A percentile compares a stretch with the other conserved stretches of the same genome.
Evolutionary conservation across 1,140 invertebrate genomes (phyloP).

Genomic region (Drosophila gunungcola): DNA sequence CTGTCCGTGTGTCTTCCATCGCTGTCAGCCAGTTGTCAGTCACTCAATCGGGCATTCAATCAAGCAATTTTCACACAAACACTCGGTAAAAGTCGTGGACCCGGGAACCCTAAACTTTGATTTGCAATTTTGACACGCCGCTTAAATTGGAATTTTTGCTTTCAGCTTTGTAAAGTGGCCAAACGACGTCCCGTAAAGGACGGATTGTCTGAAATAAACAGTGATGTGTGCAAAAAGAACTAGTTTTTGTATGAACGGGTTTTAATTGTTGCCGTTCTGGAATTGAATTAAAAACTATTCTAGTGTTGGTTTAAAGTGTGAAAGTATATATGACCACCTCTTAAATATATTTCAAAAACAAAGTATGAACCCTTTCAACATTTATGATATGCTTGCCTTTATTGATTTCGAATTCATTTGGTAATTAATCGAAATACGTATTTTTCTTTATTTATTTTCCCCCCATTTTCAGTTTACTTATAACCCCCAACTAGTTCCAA

Average conservation of each 20-base stretch:
- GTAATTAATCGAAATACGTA: too few relatives aligned
- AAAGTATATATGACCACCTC: too few relatives aligned
- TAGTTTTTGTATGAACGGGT: not conserved
- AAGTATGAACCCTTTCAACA: too few relatives aligned
- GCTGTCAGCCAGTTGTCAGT: conserved; percentile 46
- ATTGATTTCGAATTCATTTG: too few relatives aligned
- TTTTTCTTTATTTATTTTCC: too few relatives aligned
- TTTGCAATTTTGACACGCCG: conserved; percentile 75
- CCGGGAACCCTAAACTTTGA: conserved; percentile 67
- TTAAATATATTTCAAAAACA: too few relatives aligned
- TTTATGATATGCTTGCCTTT: too few relatives aligned
- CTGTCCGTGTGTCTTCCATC: conserved; percentile 4
- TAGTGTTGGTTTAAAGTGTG: too few relatives aligned
- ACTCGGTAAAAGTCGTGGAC: conserved; percentile 36
- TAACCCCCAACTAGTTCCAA: conserved; percentile 7
- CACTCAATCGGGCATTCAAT: conserved; percentile 77
- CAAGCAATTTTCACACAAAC: conserved; percentile 66
- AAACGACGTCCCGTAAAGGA: conserved; percentile 13
- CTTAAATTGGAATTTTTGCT: conserved; percentile 74
- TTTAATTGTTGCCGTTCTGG: too few relatives aligned
- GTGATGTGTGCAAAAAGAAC: conserved; percentile 15
- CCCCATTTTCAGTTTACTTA: not conserved
- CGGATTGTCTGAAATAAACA: conserved; percentile 8
- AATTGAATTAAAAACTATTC: too few relatives aligned
- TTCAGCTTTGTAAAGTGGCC: conserved; percentile 31